Base-by-base conservation (phyloP, 2,797 vertebrate species). In the Notolabrus celidotus region DNA sequence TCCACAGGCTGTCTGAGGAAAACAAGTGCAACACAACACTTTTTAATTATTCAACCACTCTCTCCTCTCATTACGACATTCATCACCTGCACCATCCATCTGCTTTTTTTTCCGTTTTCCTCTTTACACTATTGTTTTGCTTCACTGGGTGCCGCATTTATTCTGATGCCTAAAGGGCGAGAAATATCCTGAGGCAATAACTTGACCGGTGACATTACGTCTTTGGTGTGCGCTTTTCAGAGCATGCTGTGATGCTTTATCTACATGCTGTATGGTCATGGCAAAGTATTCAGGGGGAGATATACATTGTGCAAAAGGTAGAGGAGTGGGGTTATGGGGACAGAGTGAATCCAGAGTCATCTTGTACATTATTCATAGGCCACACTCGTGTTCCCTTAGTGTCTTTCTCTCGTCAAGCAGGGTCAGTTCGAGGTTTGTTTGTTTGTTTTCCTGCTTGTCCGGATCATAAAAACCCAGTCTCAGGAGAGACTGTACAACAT, bases 361-460 rank as follows among this genome's bases (percentile, higher is more conserved):
- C 69, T 71, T 85, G 56, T 93, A 74, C 85, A 92, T 92, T 90
- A 92, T 92, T 90, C 85, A 92, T 90, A 15, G 49, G 69, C 79
- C 68, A 71, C 64, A 81, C 86, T 89, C 79, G 6, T 72, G 77
- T 88, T 86, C 68, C 86, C 78, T 64, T 60, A 46, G 50, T 73
- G 74, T 70, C 54, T 62, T 41, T 56, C 2, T 64, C 12, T 63
- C 10, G 16, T 17, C 31, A 7, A 19, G 51, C 50, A 19, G 68
- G 75, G 77, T 87, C 79, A 83, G 57, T 69, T 71, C 31, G 9
- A 80, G 60, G 68, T 72, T 64, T 76, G 55, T 67, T 82, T 49
- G 68, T 72, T 64, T 76, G 76, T 86, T 72, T 79, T 52, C 39
- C 23, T 68, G 27, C 58, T 68, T 68, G 54, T 71, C 22, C 29